Evolutionary conservation across 2,888 invertebrate genomes (phyloP).

Genomic region (Gortyna flavago): DNA sequence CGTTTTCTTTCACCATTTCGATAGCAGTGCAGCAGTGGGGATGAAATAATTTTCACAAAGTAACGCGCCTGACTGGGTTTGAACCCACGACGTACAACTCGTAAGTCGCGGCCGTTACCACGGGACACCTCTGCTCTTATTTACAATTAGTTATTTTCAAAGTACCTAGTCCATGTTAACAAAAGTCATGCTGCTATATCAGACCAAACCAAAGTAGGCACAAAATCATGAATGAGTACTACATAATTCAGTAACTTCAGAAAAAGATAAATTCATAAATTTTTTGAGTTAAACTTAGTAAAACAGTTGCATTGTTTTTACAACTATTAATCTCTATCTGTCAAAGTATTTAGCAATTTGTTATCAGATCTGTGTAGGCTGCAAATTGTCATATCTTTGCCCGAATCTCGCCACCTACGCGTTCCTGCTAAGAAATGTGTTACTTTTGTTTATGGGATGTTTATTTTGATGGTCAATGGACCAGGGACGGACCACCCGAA

Average conservation of each 20-base stretch:
- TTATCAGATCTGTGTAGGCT: conserved; percentile 65
- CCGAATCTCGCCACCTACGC: conserved; percentile 75
- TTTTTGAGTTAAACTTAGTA: conserved; percentile 12
- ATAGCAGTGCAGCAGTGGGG: too few relatives aligned
- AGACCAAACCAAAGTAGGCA: not conserved
- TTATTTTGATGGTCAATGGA: conserved; percentile 69
- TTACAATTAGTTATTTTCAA: not conserved
- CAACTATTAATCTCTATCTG: conserved; percentile 79
- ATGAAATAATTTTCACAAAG: too few relatives aligned
- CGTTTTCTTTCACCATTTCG: too few relatives aligned
- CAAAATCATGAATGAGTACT: not conserved
- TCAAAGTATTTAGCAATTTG: conserved; percentile 78
- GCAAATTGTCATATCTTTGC: conserved; percentile 73
- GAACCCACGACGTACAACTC: too few relatives aligned
- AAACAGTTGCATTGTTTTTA: conserved; percentile 59
- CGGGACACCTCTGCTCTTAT: too few relatives aligned
- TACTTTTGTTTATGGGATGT: conserved; percentile 68
- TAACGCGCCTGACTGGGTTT: too few relatives aligned
- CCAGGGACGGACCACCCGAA: conserved; percentile 60
- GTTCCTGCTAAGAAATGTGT: conserved; percentile 70
- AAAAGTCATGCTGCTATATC: not conserved
- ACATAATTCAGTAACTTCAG: not conserved
- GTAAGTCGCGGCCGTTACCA: too few relatives aligned
- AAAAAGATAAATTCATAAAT: conserved; percentile 32
- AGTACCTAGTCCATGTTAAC: not conserved